A percentile compares a stretch with the other conserved stretches of the same genome.
phyloP scores from a whole-genome alignment of 2,113 vertebrate species.

The Zosterops lateralis region DNA sequence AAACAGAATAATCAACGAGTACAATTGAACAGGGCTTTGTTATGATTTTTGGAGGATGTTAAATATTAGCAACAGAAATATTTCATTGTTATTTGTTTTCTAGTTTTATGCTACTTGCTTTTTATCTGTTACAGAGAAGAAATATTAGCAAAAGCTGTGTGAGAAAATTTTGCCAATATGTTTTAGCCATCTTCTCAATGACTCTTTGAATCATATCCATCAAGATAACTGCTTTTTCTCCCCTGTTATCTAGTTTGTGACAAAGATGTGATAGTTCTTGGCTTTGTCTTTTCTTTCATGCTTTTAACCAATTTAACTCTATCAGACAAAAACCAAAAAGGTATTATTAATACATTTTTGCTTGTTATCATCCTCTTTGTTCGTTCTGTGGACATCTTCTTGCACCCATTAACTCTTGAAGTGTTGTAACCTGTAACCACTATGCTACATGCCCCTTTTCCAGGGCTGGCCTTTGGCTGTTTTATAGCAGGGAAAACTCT shows the following conservation, averaged over 20 bases:
- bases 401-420: not conserved
- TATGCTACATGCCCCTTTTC: not conserved
- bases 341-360: not conserved
- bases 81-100: slow-evolving; percentile 22
- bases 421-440: not conserved
- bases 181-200: not conserved
- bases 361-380: not conserved
- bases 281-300: not conserved
- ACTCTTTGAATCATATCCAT: not conserved
- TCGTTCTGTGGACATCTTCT: not conserved
- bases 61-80: not conserved
- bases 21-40: not conserved
- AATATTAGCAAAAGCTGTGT: not conserved
- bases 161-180: not conserved
- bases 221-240: not conserved
- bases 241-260: not conserved
- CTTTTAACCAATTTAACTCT: not conserved
- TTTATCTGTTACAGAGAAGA: not conserved
- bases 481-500: not conserved
- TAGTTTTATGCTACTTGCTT: not conserved
- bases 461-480: not conserved
- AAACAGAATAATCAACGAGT: not conserved
- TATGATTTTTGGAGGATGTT: not conserved
- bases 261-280: not conserved
- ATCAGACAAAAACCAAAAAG: not conserved